Base-by-base conservation (phyloP, 2,113 vertebrate genomes). In the Gymnogyps californianus region DNA sequence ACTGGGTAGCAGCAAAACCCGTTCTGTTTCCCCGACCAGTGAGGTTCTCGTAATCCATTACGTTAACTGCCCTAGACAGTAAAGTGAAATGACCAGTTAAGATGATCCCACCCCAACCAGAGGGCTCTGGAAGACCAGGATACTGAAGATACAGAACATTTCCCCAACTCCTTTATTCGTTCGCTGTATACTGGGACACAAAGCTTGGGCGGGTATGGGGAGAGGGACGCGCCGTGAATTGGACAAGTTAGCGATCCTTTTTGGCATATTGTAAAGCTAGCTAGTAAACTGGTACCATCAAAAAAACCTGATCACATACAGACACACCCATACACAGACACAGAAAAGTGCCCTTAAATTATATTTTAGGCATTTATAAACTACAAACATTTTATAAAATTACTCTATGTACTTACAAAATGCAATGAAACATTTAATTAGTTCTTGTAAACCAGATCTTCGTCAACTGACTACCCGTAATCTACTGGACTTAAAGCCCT, bases 391-490 rank as follows among this genome's bases (percentile, higher is more conserved):
- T 96, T 97, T 98, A 94, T 98, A 97, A 98, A 98, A 98, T 98
- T 98, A 98, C 98, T 97, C 98, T 98, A 97, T 97, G 98, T 97
- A 97, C 98, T 98, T 98, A 98, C 97, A 98, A 98, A 98, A 98
- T 85, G 97, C 98, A 98, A 98, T 98, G 98, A 98, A 97, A 98
- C 98, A 97, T 98, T 97, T 95, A 98, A 97, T 98, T 98, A 98
- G 98, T 98, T 98, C 98, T 98, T 98, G 98, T 98, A 98, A 98
- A 98, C 98, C 98, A 98, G 98, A 98, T 98, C 98, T 98, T 98
- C 87, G 98, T 98, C 98, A 98, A 98, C 98, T 98, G 98, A 99
- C 99, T 99, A 99, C 99, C 99, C 99, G 99, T 99, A 99, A 99
- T 99, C 98, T 99, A 99, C 98, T 98, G 98, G 98, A 99, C 98